These are phyloP conservation scores for Apistogramma diplotaenia DNA, from an alignment of 2,113 vertebrate species.

Conservation along the genomic window DNA sequence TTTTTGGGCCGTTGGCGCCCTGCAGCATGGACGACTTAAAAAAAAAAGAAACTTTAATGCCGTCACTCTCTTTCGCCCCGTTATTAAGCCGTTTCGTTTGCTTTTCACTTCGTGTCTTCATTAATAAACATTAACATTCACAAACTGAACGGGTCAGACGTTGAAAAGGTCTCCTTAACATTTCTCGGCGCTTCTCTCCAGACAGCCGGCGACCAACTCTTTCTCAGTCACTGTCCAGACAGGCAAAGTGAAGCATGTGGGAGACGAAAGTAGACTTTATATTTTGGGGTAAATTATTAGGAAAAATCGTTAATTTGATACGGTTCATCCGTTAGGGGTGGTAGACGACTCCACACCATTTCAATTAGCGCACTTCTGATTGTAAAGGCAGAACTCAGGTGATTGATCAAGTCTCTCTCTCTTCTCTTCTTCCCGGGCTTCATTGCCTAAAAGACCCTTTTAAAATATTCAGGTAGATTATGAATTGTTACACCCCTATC, in stretches of 20 bases:
- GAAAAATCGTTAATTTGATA: constrained; percentile 37
- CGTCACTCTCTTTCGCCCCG: constrained; percentile 63
- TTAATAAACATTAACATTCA: constrained; percentile 95
- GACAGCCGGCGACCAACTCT: constrained; percentile 83
- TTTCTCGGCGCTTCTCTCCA: constrained; percentile 81
- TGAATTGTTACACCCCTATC: constrained; percentile 74
- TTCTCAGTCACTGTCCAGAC: constrained; percentile 85
- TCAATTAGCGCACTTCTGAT: constrained; percentile 75
- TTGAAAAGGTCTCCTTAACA: constrained; percentile 98
- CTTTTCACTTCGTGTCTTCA: constrained; percentile 90
- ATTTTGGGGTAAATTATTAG: constrained; percentile 48
- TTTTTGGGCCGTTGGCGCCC: not conserved
- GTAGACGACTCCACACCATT: constrained; percentile 54
- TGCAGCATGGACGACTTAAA: constrained; percentile 1
- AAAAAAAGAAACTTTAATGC: constrained; percentile 20
- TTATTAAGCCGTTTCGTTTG: constrained; percentile 86
- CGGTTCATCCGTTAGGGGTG: constrained; percentile 47
- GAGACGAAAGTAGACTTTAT: constrained; percentile 32
- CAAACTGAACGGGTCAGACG: constrained; percentile 89
- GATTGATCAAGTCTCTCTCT: constrained; percentile 72
- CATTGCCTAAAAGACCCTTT: constrained; percentile 75
- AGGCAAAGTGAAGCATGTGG: constrained; percentile 10
- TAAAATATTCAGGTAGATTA: constrained; percentile 81
- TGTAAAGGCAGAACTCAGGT: constrained; percentile 69
- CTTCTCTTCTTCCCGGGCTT: constrained; percentile 49